Base-by-base conservation (phyloP, 2,797 vertebrate species). In the Microctenopoma lineatum region DNA sequence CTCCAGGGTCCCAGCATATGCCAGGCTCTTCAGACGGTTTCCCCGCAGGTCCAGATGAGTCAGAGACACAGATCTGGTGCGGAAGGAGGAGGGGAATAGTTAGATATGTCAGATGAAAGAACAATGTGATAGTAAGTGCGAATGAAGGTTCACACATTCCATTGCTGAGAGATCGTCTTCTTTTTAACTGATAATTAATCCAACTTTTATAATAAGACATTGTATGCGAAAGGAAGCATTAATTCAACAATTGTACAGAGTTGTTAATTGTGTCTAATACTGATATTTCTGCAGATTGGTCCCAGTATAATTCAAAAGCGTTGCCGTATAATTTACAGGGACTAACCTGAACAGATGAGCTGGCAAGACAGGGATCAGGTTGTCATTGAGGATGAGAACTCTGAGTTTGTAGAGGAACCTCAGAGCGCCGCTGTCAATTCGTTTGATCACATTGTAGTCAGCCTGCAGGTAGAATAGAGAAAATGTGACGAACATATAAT, bases 311-410 rank as follows among this genome's bases (percentile, higher is more conserved):
- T 77, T 83, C 93, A 95, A 86, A 83, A 79, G 73, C 52, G 71
- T 53, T 75, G 67, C 73, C 56, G 66, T 27, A 59, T 79, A 75
- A 77, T 68, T 82, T 83, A 79, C 76, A 54, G 79, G 87, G 47
- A 83, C 70, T 26, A 84, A 92, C 92, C 92, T 93, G 87, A 95
- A 94, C 67, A 95, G 92, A 85, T 94, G 91, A 66, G 90, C 87
- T 32, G 98, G 98, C 80, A 99, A 90, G 68, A 95, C 92, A 59
- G 96, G 98, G 91, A 99, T 98, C 86, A 99, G 96, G 89, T 99
- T 99, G 93, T 99, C 98, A 64, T 99, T 99, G 86, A 99, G 94
- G 86, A 99, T 99, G 86, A 99, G 95, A 83, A 99, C 98, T 79
- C 97, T 95, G 73, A 99, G 94, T 92, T 98, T 98, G 91, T 96